Evolutionary conservation across 2,888 invertebrate species (phyloP).

Genomic region (Drepana falcataria): DNA sequence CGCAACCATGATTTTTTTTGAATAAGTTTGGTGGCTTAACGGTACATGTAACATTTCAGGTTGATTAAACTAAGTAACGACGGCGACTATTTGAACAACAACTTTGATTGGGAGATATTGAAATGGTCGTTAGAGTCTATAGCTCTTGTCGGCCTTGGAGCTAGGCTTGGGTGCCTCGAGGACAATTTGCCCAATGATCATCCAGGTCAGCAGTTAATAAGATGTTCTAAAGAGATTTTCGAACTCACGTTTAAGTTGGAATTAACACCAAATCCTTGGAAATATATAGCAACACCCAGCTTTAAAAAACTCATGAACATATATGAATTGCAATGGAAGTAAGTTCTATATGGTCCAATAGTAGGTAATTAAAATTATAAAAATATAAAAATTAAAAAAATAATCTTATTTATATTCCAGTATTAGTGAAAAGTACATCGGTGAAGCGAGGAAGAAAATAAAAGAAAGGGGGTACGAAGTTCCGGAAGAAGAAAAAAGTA

Average conservation of each 20-base stretch:
- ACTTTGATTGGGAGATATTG: constrained; percentile 75
- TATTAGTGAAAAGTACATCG: constrained; percentile 49
- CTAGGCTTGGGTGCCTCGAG: constrained; percentile 51
- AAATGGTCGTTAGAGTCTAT: constrained; percentile 82
- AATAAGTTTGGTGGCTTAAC: not conserved
- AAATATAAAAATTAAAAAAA: not conserved
- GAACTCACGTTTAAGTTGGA: constrained; percentile 46
- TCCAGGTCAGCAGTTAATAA: constrained; percentile 45
- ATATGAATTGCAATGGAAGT: constrained; percentile 62
- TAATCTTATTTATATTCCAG: constrained; percentile 28
- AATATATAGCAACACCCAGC: constrained; percentile 41
- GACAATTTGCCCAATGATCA: constrained; percentile 46
- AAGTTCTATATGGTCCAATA: constrained; percentile 23
- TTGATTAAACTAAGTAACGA: constrained; percentile 42
- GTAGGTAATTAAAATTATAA: not conserved
- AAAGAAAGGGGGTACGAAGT: constrained; percentile 43
- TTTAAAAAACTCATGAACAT: constrained; percentile 51
- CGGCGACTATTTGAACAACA: constrained; percentile 39
- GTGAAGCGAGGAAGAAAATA: constrained; percentile 44
- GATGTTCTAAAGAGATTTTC: constrained; percentile 44
- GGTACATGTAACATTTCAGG: constrained; percentile 31
- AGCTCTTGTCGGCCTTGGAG: constrained; percentile 53
- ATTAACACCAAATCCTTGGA: constrained; percentile 49
- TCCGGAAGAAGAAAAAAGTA: constrained; percentile 76
- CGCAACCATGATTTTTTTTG: not conserved